Percentiles rank a stretch among this genome's conserved stretches.
These are phyloP conservation scores for Tetranychus truncatus DNA, from an alignment of 2,888 invertebrate species.

Conservation along the genomic window DNA sequence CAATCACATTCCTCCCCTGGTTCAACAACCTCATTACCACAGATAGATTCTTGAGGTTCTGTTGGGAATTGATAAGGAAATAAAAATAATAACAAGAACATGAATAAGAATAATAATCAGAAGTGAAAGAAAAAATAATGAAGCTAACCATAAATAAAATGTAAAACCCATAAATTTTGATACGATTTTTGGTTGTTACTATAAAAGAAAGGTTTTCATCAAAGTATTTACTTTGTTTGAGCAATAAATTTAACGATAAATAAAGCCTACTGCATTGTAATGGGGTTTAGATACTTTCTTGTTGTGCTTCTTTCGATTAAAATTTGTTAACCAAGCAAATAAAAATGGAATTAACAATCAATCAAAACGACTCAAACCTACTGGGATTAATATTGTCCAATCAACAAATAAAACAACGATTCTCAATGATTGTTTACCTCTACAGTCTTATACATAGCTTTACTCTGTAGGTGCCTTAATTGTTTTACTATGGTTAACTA, in stretches of 20 bases:
- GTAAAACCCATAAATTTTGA: not conserved
- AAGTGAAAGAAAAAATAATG: no score
- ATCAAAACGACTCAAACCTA: no score
- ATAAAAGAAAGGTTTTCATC: constrained; percentile 2
- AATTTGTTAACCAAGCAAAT: not conserved
- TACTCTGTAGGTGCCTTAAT: no score
- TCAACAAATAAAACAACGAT: no score
- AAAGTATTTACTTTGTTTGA: not conserved
- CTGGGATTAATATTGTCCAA: no score
- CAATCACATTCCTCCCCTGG: constrained; percentile 95
- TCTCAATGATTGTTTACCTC: not conserved
- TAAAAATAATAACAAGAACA: constrained; percentile 30
- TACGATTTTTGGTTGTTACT: no score
- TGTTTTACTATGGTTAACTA: no score
- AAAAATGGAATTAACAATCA: not conserved
- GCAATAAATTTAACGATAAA: no score
- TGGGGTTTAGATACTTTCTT: no score
- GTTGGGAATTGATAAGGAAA: not conserved
- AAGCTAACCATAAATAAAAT: not conserved
- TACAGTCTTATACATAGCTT: no score
- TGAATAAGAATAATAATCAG: not conserved
- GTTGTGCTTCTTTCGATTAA: not conserved
- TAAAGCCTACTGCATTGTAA: no score
- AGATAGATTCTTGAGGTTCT: constrained; percentile 78
- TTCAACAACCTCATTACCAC: constrained; percentile 94